These are phyloP conservation scores for Psammodynastes pulverulentus DNA, from an alignment of 2,113 vertebrate genomes.

Conservation along the genomic window DNA sequence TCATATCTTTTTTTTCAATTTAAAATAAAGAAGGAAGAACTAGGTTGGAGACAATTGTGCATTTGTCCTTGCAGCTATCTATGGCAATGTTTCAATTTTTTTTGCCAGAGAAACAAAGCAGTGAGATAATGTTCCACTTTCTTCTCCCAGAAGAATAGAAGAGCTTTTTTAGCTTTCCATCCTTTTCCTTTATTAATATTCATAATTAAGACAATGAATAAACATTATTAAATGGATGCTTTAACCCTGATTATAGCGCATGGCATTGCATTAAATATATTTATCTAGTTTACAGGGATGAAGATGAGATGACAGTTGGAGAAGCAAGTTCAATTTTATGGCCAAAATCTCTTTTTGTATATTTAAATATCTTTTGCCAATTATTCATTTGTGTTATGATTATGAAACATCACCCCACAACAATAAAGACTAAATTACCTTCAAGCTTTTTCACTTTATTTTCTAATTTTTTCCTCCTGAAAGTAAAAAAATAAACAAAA, in stretches of 20 bases:
- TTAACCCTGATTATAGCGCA: not conserved
- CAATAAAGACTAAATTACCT: conserved; percentile 69
- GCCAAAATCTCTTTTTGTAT: not conserved
- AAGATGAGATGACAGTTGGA: not conserved
- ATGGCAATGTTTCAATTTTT: not conserved
- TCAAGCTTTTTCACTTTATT: conserved; percentile 82
- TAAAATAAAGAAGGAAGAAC: not conserved
- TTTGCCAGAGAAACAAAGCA: not conserved
- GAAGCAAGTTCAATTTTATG: not conserved
- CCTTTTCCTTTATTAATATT: not conserved
- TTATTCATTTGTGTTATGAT: not conserved
- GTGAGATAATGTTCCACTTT: not conserved
- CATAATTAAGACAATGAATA: not conserved
- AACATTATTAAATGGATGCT: not conserved
- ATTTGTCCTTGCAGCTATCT: too few species aligned
- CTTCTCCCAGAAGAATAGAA: not conserved
- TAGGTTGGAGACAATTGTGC: not conserved
- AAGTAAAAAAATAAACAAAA: conserved; percentile 24
- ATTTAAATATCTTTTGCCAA: not conserved
- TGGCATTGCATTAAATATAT: not conserved
- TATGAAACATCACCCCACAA: not conserved
- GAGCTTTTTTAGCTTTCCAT: not conserved
- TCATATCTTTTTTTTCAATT: not conserved
- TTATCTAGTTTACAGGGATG: not conserved
- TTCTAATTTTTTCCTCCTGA: conserved; percentile 86